Conservation (phyloP, 2,113 vertebrate genomes). For the Lathamus discolor region DNA sequence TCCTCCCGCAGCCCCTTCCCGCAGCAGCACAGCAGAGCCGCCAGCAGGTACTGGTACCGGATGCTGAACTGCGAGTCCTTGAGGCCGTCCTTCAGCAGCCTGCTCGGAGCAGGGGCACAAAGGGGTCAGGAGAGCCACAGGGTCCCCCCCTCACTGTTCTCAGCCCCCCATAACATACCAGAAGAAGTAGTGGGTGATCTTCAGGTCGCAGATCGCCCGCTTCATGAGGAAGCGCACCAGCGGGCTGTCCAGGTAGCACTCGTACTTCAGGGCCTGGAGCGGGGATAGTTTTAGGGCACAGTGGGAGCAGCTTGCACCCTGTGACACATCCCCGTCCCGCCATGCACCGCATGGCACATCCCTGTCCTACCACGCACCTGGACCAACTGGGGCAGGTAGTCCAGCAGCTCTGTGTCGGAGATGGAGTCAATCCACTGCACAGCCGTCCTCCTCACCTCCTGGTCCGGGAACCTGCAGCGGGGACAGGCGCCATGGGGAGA, state of each 20-base stretch:
- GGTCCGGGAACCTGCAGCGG: conserved; percentile 87
- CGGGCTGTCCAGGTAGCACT: conserved; percentile 97
- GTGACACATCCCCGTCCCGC: not conserved
- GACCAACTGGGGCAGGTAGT: conserved; percentile 95
- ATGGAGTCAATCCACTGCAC: conserved; percentile 96
- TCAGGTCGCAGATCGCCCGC: conserved; percentile 88
- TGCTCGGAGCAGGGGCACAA: not conserved
- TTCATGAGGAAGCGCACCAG: conserved; percentile 94
- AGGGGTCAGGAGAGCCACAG: fast-evolving
- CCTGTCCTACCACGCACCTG: conserved; percentile 76
- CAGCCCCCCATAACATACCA: conserved; percentile 75
- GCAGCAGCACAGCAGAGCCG: conserved; percentile 90
- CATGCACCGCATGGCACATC: not conserved
- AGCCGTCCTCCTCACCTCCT: conserved; percentile 91
- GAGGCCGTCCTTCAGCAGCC: conserved; percentile 93
- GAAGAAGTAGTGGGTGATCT: conserved; percentile 95
- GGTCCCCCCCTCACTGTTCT: fast-evolving
- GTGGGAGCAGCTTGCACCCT: fast-evolving
- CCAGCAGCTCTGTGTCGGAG: conserved; percentile 89
- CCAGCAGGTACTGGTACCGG: conserved; percentile 94
- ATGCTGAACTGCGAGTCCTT: conserved; percentile 97
- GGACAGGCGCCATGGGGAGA: not conserved
- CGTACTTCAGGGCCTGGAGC: conserved; percentile 91
- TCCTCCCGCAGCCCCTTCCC: conserved; percentile 90
- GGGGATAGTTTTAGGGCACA: not conserved